Evolutionary conservation across 2,113 vertebrate species (phyloP), one percentile per base, ranked within the genome.

Genomic region (Megaceryle torquata): DNA sequence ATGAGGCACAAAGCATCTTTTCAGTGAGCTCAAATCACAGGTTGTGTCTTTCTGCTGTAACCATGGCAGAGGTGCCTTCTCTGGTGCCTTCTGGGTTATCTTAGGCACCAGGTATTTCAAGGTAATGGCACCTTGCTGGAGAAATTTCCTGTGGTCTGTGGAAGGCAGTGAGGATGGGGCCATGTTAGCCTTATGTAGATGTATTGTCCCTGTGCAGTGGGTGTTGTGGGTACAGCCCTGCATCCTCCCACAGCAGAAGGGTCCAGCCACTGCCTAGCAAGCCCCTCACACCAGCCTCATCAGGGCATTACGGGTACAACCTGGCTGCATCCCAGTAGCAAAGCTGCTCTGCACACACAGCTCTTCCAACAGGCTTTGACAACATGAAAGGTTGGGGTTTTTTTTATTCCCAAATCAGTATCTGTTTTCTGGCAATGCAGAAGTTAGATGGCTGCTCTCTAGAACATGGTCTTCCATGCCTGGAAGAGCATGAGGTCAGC

Each of bases 281-380:
- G 44, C 39, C 37, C 15, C 37, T 54, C 80, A 28, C 0, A 1
- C 15, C 33, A 21, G 18, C 50, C 28, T 76, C 44, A 11, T 10
- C 2, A 7, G 18, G 17, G 15, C 1, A 0, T 53, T 50, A 29
- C 22, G 15, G 17, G 17, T 68, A 37, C 72, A 69, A 26, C 0
- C 0, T 14, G 44, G 24, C 41, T 67, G 74, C 50, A 67, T 25
- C 41, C 50, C 0, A 0, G 22, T n/a, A 86, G 39, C 20, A 60
- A 88, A 76, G 57, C 53, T 4, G 1, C 39, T 79, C 53, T 43
- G 7, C 14, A 25, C 0, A 0, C 0, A 0, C 1, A 0, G 13
- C 13, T 81, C 37, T 89, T 84, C 77, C 56, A 35, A 61, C 3
- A 15, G 33, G 9, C 39, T 57, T 77, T 29, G 68, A 26, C 28